These are phyloP conservation scores for Pedionomus torquatus DNA, from an alignment of 2,113 vertebrate species.

Conservation along the genomic window DNA sequence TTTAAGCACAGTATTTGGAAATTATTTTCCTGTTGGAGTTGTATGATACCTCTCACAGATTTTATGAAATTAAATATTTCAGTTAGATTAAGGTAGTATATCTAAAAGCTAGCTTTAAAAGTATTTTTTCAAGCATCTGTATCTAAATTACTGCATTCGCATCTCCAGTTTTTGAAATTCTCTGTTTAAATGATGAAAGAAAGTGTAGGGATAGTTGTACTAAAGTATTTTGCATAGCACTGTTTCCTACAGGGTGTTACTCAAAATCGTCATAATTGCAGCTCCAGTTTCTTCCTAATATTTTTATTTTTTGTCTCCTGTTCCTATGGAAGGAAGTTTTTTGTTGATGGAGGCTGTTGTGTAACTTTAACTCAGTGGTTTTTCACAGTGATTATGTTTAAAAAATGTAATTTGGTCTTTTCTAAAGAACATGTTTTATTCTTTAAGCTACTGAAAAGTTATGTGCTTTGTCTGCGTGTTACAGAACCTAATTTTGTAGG, in stretches of 20 bases:
- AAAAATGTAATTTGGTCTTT: background rate
- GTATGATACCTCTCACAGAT: background rate
- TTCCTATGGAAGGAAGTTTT: background rate
- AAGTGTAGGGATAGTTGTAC: background rate
- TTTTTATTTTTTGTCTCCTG: background rate
- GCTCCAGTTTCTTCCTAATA: background rate
- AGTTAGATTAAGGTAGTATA: background rate
- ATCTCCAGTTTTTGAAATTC: background rate
- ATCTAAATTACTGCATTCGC: background rate
- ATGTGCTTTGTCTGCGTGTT: background rate
- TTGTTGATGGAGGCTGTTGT: background rate
- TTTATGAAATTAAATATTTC: background rate
- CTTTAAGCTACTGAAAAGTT: background rate
- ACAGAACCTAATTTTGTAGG: background rate
- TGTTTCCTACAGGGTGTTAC: background rate
- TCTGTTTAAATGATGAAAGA: background rate
- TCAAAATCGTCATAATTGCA: background rate
- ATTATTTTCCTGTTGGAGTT: background rate
- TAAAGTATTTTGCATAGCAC: background rate
- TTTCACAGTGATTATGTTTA: background rate
- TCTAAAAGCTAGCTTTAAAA: background rate
- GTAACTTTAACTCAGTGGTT: background rate
- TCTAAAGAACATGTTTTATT: background rate
- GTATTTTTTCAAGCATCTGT: background rate
- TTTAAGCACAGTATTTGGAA: background rate